phyloP scores from a whole-genome alignment of 2,797 vertebrate species.

The Silurus aristotelis region DNA sequence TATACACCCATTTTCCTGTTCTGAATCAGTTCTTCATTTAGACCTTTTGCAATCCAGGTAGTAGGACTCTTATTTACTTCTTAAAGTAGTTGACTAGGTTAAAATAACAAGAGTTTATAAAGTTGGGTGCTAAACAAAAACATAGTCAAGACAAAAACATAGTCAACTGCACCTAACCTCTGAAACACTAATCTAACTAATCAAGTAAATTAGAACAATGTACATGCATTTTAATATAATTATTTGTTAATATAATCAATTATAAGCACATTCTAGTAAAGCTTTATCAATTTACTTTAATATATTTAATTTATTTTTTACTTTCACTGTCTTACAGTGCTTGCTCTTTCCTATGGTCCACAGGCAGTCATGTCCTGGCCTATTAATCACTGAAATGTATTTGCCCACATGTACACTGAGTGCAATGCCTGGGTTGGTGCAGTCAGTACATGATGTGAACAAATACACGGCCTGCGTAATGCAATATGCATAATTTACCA shows the following conservation, averaged over 20 bases:
- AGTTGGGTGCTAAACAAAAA: too few species aligned
- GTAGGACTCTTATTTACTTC: neutral
- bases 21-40: neutral
- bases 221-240: neutral
- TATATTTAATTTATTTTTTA: too few species aligned
- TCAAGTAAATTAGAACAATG: neutral
- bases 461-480: conserved; percentile 13
- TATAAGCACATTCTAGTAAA: too few species aligned
- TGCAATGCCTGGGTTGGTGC: conserved; percentile 1
- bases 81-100: too few species aligned
- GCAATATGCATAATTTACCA: neutral
- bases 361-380: neutral
- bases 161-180: too few species aligned
- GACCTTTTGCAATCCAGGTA: neutral
- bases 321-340: too few species aligned
- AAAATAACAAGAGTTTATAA: too few species aligned
- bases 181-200: neutral
- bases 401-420: conserved; percentile 17
- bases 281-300: too few species aligned
- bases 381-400: conserved; percentile 30
- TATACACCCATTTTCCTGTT: neutral
- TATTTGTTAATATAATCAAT: too few species aligned
- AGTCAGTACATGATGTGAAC: conserved; percentile 37
- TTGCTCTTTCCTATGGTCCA: too few species aligned
- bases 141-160: too few species aligned